A percentile compares a stretch with the other conserved stretches of the same genome.
Conservation (phyloP, 2,113 vertebrate species). For the Argyrosomus japonicus region DNA sequence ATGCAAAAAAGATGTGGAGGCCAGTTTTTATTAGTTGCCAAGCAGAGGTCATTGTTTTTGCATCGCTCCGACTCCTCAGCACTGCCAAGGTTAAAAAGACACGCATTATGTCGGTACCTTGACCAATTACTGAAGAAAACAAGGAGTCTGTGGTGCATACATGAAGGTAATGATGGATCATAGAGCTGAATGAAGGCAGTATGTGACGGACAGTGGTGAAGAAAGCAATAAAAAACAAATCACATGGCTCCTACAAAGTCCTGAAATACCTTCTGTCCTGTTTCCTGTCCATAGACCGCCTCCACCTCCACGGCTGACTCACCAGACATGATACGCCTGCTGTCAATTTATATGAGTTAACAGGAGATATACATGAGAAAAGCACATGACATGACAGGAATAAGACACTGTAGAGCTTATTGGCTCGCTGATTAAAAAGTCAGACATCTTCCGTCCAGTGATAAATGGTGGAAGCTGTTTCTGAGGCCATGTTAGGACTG, state of each 20-base stretch:
- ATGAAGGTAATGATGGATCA: slow-evolving; percentile 3
- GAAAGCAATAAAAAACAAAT: slow-evolving; percentile 18
- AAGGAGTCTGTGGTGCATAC: not conserved
- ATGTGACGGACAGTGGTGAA: slow-evolving; percentile 14
- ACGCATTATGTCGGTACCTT: slow-evolving; percentile 17
- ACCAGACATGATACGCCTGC: slow-evolving; percentile 34
- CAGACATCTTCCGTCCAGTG: not conserved
- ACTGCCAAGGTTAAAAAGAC: slow-evolving; percentile 55
- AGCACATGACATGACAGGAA: slow-evolving; percentile 20
- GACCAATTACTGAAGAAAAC: slow-evolving; percentile 19
- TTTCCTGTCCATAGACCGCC: slow-evolving; percentile 37
- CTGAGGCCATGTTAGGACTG: not conserved
- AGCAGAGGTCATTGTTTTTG: slow-evolving; percentile 79
- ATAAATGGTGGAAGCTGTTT: not conserved
- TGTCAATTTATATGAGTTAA: slow-evolving; percentile 64
- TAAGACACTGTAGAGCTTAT: not conserved
- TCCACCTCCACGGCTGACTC: slow-evolving; percentile 4
- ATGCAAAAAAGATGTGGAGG: slow-evolving; percentile 82
- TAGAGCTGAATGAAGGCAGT: slow-evolving; percentile 2
- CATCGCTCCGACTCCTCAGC: slow-evolving; percentile 45
- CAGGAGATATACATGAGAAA: slow-evolving; percentile 26
- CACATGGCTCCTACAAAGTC: not conserved
- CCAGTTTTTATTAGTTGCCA: slow-evolving; percentile 79
- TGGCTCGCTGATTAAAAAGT: not conserved
- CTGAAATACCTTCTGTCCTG: slow-evolving; percentile 40